Evolutionary conservation across 2,888 invertebrate species (phyloP).

Genomic region (Monopis laevigella): DNA sequence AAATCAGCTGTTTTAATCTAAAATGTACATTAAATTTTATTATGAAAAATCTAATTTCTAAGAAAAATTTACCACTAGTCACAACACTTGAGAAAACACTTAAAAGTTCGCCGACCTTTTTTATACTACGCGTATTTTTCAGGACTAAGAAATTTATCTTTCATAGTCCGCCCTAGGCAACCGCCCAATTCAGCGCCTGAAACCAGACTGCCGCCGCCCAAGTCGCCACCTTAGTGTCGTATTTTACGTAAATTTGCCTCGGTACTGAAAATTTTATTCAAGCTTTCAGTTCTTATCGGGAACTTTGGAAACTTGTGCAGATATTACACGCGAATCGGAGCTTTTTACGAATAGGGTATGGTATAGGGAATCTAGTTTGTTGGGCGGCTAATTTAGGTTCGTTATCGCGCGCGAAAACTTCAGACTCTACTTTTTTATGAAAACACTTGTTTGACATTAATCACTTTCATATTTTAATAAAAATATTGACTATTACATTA

Average conservation of each 20-base stretch:
- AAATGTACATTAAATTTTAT: background rate
- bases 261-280: slow-evolving; percentile 38
- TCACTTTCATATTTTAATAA: too few species aligned
- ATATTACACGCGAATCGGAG: slow-evolving; percentile 1
- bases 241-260: slow-evolving; percentile 31
- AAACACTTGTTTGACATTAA: too few species aligned
- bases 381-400: too few species aligned
- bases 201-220: slow-evolving; percentile 46
- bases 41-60: background rate
- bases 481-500: too few species aligned
- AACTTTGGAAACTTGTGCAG: slow-evolving; percentile 14
- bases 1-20: slow-evolving; percentile 26
- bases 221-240: slow-evolving; percentile 17
- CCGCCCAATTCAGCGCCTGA: slow-evolving; percentile 35
- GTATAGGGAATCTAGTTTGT: too few species aligned
- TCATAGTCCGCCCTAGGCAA: slow-evolving; percentile 22
- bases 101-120: slow-evolving; percentile 1
- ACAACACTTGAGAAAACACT: slow-evolving; percentile 20
- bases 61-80: slow-evolving; percentile 6
- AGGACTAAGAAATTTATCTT: slow-evolving; percentile 9
- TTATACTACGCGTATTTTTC: slow-evolving; percentile 13
- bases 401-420: too few species aligned
- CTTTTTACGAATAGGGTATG: too few species aligned
- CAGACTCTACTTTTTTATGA: too few species aligned
- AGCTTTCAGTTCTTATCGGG: slow-evolving; percentile 26